Evolutionary conservation across 2,113 vertebrate species (phyloP).

Genomic region (Mesitornis unicolor): DNA sequence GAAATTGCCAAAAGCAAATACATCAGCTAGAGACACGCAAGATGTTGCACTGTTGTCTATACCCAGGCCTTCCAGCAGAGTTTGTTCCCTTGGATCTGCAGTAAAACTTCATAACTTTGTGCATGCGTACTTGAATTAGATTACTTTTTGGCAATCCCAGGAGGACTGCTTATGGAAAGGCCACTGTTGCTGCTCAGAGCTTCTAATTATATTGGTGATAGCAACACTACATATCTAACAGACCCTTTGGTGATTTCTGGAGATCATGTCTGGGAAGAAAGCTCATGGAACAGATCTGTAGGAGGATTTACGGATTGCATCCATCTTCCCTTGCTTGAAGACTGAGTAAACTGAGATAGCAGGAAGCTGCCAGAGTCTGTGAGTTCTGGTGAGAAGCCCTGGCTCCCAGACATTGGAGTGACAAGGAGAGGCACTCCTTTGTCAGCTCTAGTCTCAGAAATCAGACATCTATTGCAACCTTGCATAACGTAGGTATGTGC

Average conservation of each 20-base stretch:
- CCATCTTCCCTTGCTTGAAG: background rate
- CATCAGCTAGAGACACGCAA: background rate
- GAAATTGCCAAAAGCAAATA: background rate
- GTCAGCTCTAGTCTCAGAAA: background rate
- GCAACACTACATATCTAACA: background rate
- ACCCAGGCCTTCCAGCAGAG: background rate
- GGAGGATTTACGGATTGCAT: background rate
- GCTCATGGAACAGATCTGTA: background rate
- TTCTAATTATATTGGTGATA: background rate
- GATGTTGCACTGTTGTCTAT: background rate
- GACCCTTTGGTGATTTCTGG: background rate
- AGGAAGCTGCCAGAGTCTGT: background rate
- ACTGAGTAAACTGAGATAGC: background rate
- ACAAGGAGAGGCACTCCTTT: background rate
- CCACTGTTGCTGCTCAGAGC: background rate
- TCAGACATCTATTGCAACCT: background rate
- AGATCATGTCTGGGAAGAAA: background rate
- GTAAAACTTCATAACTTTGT: background rate
- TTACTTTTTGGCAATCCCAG: background rate
- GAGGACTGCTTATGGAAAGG: background rate
- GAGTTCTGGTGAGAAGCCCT: background rate
- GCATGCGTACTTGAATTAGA: background rate
- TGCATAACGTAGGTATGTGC: background rate
- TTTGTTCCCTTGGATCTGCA: background rate
- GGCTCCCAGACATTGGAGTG: background rate